Conservation (phyloP, 30 jellyfish, hydroid and myxozoan species). For the Rhopilema esculentum region DNA sequence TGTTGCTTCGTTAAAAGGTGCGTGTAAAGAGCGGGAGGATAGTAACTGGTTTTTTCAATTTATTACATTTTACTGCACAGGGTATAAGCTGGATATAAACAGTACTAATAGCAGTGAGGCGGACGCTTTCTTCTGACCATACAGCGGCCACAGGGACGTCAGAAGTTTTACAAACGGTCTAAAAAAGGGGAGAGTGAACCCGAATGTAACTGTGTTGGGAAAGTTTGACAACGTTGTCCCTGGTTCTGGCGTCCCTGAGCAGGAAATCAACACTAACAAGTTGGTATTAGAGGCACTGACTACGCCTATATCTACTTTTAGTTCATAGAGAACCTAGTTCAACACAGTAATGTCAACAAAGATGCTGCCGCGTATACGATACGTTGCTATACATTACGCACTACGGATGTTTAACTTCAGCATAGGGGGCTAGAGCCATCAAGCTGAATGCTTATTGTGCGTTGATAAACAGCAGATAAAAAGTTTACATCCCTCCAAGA, state of each 20-base stretch:
- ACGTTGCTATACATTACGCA: slow-evolving; percentile 30
- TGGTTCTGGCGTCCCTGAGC: neutral
- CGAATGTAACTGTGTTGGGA: too few species aligned
- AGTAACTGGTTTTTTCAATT: too few species aligned
- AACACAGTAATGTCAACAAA: slow-evolving; percentile 13
- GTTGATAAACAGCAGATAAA: slow-evolving; percentile 22
- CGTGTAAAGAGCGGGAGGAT: too few species aligned
- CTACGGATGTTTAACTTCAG: slow-evolving; percentile 33
- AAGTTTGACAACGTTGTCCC: too few species aligned
- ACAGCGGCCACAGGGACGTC: neutral
- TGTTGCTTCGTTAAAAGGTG: too few species aligned
- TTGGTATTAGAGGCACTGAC: slow-evolving; percentile 24
- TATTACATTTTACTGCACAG: too few species aligned
- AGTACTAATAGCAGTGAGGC: neutral
- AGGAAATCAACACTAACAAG: neutral
- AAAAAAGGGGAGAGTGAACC: too few species aligned
- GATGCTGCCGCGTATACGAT: slow-evolving; percentile 33
- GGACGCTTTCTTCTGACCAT: neutral
- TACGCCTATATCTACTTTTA: slow-evolving; percentile 57
- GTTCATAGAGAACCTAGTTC: slow-evolving; percentile 67
- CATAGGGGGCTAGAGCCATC: slow-evolving; percentile 43
- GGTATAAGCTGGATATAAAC: neutral
- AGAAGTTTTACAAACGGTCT: neutral
- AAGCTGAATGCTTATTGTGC: neutral
- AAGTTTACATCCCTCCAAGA: slow-evolving; percentile 63